These are phyloP conservation scores for Ephestia elutella DNA, from an alignment of 1,140 invertebrate genomes.

Conservation along the genomic window DNA sequence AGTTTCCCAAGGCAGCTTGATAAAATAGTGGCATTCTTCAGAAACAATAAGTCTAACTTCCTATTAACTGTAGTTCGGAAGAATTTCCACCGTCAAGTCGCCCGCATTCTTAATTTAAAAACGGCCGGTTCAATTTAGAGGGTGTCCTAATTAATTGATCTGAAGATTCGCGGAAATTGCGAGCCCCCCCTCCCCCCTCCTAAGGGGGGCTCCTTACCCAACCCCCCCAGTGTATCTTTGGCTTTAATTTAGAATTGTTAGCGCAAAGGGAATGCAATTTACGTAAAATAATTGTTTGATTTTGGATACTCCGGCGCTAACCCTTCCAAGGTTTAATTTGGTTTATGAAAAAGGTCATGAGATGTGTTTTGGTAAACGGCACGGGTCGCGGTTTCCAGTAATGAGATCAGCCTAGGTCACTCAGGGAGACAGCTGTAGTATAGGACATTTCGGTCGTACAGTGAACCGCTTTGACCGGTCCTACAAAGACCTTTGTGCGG, in stretches of 20 bases:
- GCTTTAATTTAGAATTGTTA: conserved; percentile 71
- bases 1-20: neutral
- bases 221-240: conserved; percentile 53
- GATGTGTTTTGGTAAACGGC: conserved; percentile 7
- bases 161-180: conserved; percentile 62
- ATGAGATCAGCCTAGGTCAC: conserved; percentile 16
- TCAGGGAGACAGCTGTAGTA: conserved; percentile 9
- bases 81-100: neutral
- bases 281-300: conserved; percentile 72
- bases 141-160: conserved; percentile 68
- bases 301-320: conserved; percentile 50
- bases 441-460: neutral
- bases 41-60: neutral
- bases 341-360: conserved; percentile 32
- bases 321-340: conserved; percentile 46
- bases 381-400: conserved; percentile 12
- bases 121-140: conserved; percentile 53
- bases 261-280: conserved; percentile 69
- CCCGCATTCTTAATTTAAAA: conserved; percentile 45
- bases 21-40: neutral
- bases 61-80: conserved; percentile 2
- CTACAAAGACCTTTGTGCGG: neutral
- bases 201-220: conserved; percentile 3
- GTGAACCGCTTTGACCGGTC: no score
- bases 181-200: conserved; percentile 19